A percentile compares a stretch with the other conserved stretches of the same genome.
These are phyloP conservation scores for Pica pica DNA, from an alignment of 2,113 vertebrate genomes.

Conservation along the genomic window DNA sequence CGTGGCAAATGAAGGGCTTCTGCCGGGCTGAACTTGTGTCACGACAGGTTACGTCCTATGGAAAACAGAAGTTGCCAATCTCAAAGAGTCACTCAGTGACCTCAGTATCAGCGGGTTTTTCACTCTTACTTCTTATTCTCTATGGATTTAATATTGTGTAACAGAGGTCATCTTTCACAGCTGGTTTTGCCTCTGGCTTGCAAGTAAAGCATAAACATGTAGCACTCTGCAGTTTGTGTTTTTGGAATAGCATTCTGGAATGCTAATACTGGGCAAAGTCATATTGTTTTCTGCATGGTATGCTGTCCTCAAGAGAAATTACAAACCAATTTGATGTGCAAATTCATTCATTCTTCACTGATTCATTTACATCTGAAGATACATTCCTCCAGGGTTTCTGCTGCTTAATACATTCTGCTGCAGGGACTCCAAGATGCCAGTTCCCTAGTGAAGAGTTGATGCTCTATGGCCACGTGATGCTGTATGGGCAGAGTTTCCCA, in stretches of 20 bases:
- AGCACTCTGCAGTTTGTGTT: neutral
- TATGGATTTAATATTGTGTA: neutral
- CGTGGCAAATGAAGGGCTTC: neutral
- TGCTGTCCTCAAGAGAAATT: neutral
- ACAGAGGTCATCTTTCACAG: neutral
- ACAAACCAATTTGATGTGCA: neutral
- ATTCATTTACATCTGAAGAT: neutral
- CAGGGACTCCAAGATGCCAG: neutral
- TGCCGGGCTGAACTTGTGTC: neutral
- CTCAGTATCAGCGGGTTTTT: neutral
- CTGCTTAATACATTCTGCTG: neutral
- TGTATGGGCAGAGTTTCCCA: neutral
- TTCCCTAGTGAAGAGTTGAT: neutral
- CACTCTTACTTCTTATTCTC: neutral
- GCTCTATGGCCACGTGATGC: neutral
- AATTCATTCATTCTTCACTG: neutral
- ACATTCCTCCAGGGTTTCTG: neutral
- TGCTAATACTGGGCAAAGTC: neutral
- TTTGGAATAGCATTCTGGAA: neutral
- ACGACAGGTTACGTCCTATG: neutral
- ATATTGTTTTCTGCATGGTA: neutral
- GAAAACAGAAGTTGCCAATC: neutral
- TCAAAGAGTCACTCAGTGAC: neutral
- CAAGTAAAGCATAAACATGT: neutral
- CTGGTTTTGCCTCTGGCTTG: neutral